phyloP scores from a whole-genome alignment of 2,888 invertebrate genomes.

The Mythimna pallens region DNA sequence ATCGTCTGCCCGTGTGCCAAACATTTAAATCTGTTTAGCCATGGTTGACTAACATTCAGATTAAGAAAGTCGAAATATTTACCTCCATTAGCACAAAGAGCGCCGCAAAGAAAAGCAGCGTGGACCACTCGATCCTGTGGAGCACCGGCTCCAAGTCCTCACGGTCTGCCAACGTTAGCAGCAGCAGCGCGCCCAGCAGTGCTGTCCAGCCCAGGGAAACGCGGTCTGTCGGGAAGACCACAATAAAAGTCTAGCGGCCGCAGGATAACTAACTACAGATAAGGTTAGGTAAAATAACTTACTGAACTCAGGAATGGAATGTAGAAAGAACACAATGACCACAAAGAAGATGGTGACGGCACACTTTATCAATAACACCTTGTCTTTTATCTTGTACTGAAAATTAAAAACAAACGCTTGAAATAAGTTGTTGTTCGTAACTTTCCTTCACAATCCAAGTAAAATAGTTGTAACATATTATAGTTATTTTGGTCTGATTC shows the following conservation, averaged over 20 bases:
- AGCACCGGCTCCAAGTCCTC: slow-evolving; percentile 96
- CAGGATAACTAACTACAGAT: not conserved
- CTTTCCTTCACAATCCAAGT: not conserved
- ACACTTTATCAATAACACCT: slow-evolving; percentile 94
- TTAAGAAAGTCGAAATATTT: slow-evolving; percentile 91
- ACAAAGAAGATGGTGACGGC: slow-evolving; percentile 92
- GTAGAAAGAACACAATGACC: slow-evolving; percentile 95
- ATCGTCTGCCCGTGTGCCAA: not conserved
- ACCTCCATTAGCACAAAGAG: slow-evolving; percentile 98
- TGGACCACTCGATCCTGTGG: slow-evolving; percentile 97
- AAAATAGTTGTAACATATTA: not conserved
- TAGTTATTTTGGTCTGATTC: not conserved
- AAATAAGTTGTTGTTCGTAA: not conserved
- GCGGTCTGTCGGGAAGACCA: slow-evolving; percentile 81
- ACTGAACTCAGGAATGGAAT: slow-evolving; percentile 94
- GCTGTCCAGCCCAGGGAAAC: slow-evolving; percentile 97
- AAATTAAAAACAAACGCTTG: slow-evolving; percentile 51
- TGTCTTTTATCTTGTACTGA: slow-evolving; percentile 96
- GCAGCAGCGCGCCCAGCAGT: slow-evolving; percentile 94
- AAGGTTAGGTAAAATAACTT: slow-evolving; percentile 75
- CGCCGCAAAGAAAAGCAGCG: slow-evolving; percentile 96
- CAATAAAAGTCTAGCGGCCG: not conserved
- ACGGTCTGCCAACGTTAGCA: slow-evolving; percentile 93
- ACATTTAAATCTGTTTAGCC: not conserved
- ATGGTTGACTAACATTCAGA: not conserved